Percentiles rank a stretch among this genome's conserved stretches.
These are phyloP conservation scores for Mactra quadrangularis DNA, from an alignment of 1,140 invertebrate genomes.

Conservation along the genomic window DNA sequence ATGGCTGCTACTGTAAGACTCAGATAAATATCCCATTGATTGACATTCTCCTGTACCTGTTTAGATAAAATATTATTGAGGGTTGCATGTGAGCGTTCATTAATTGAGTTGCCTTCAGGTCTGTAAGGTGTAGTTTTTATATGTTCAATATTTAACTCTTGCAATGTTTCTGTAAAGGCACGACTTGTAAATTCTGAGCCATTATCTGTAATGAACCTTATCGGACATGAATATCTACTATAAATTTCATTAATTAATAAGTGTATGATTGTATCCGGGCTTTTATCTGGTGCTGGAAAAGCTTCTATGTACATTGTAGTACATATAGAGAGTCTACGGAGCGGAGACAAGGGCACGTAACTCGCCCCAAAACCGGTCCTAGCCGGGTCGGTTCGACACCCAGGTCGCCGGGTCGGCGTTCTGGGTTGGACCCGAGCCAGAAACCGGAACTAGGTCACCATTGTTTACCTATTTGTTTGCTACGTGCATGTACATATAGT, in stretches of 20 bases:
- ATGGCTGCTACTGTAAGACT: slow-evolving; percentile 56
- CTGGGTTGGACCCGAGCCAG: too few species aligned
- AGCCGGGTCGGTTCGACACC: too few species aligned
- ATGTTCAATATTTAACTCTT: slow-evolving; percentile 52
- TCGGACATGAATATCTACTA: slow-evolving; percentile 41
- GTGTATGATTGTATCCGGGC: slow-evolving; percentile 47
- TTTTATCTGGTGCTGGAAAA: slow-evolving; percentile 56
- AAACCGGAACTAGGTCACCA: too few species aligned
- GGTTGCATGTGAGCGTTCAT: slow-evolving; percentile 40
- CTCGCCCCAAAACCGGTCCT: too few species aligned
- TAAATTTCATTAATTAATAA: slow-evolving; percentile 65
- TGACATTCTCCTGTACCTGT: slow-evolving; percentile 25
- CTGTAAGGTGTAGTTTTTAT: slow-evolving; percentile 37
- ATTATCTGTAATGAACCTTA: slow-evolving; percentile 60
- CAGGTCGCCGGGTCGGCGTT: too few species aligned
- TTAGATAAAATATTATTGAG: slow-evolving; percentile 32
- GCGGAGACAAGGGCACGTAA: too few species aligned
- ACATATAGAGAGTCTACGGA: too few species aligned
- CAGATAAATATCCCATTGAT: slow-evolving; percentile 59
- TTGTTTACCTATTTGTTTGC: too few species aligned
- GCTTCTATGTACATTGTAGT: slow-evolving; percentile 62
- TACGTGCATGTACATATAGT: too few species aligned
- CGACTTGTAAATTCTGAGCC: slow-evolving; percentile 57
- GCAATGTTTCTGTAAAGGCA: slow-evolving; percentile 32
- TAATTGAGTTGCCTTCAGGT: slow-evolving; percentile 13